These are phyloP conservation scores for Apocheima hispidaria DNA, from an alignment of 2,888 invertebrate genomes.

Conservation along the genomic window DNA sequence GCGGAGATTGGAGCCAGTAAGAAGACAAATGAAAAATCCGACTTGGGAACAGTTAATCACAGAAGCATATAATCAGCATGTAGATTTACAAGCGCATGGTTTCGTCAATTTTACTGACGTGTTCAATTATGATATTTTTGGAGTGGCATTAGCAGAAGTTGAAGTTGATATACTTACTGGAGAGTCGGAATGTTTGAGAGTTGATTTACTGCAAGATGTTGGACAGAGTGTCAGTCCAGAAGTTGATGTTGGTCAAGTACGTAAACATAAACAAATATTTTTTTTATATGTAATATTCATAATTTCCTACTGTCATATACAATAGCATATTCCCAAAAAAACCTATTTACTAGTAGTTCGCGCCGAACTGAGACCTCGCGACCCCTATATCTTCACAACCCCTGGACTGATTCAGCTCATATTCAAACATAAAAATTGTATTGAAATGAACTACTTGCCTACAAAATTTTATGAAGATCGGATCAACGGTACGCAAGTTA, in stretches of 20 bases:
- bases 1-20: constrained; percentile 74
- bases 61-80: constrained; percentile 64
- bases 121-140: constrained; percentile 73
- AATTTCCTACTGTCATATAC: no score
- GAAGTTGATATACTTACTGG: constrained; percentile 91
- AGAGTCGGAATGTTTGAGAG: constrained; percentile 85
- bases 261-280: constrained; percentile 46
- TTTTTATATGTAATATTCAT: not conserved
- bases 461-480: no score
- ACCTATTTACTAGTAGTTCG: no score
- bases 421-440: no score
- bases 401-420: no score
- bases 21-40: constrained; percentile 64
- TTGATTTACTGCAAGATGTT: constrained; percentile 88
- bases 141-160: constrained; percentile 87
- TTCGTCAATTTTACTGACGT: constrained; percentile 51
- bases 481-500: no score
- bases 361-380: no score
- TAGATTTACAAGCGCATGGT: constrained; percentile 63
- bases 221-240: constrained; percentile 88
- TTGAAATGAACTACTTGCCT: no score
- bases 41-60: constrained; percentile 81
- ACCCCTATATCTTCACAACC: no score
- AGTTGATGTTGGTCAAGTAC: constrained; percentile 88
- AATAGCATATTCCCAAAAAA: no score